phyloP scores from a whole-genome alignment of 2,113 vertebrate species.

The Limanda limanda region DNA sequence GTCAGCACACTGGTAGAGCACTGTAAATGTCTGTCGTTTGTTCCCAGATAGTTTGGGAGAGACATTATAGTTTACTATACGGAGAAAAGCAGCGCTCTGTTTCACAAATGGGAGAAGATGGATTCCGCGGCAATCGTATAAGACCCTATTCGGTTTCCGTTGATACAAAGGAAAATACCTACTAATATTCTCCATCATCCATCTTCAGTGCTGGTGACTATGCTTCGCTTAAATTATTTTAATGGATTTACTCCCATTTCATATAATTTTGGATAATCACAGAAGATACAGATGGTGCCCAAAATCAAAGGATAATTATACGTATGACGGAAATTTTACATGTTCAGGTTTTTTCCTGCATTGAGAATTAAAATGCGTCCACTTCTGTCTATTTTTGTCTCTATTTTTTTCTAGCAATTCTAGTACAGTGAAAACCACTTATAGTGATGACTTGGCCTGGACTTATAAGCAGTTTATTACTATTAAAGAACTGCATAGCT shows the following conservation, averaged over 20 bases:
- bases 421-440: too few relatives aligned
- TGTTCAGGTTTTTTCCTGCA: too few relatives aligned
- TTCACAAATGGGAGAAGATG: constrained; percentile 15
- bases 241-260: background rate
- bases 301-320: background rate
- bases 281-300: too few relatives aligned
- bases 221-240: background rate
- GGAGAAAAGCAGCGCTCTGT: background rate
- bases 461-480: too few relatives aligned
- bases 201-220: background rate
- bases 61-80: constrained; percentile 7
- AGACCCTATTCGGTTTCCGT: constrained; percentile 4
- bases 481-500: too few relatives aligned
- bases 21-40: constrained; percentile 54
- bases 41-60: constrained; percentile 25
- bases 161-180: background rate
- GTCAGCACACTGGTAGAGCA: constrained; percentile 37
- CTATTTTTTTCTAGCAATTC: too few relatives aligned
- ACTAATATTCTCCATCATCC: background rate
- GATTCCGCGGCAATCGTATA: background rate
- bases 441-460: too few relatives aligned
- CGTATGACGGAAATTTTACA: too few relatives aligned
- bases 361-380: too few relatives aligned
- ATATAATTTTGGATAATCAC: background rate
- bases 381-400: too few relatives aligned